Evolutionary conservation across 2,113 vertebrate species (phyloP), one percentile per base, ranked within the genome.

Genomic region (Epinephelus lanceolatus): DNA sequence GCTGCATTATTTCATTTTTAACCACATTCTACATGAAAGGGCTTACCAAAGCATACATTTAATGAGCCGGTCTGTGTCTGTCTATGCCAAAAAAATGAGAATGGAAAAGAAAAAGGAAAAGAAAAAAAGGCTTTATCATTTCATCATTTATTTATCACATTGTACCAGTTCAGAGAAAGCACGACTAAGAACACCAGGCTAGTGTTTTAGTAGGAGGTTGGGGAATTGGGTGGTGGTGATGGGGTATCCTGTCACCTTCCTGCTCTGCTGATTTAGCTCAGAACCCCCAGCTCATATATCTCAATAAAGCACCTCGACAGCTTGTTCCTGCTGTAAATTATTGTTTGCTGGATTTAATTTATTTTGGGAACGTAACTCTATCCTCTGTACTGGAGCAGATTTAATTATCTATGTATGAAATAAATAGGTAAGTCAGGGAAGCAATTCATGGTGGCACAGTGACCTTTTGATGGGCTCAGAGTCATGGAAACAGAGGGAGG

Each of bases 391-490:
- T 23, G 65, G 19, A 40, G 45, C 65, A 69, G 27, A 88, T 81
- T 85, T 87, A 87, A 92, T 92, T 83, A 91, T 62, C 69, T 17
- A 66, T 71, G 51, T 85, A 68, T 82, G 72, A 75, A 83, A 87
- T 75, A 63, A 77, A 88, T 63, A 75, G 49, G 59, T 23, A 0
- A 11, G 55, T 14, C 12, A 1, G 12, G 33, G 37, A 21, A 66
- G 53, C 47, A 49, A 77, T 81, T 72, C 53, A 71, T 21, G 45
- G 4, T n/a, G 71, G 47, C 40, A 72, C 68, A 33, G 71, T 80
- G 71, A 90, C 85, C 78, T 67, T 10, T 49, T 21, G 61, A 69
- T 57, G 25, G 49, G 63, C 74, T 52, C 5, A 5, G 59, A 76
- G 60, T 75, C 63, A 88, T 83, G 51, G 80, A 42, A 84, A 60